Conservation (phyloP, 2,888 invertebrate genomes). For the Pogonocherus hispidulus region DNA sequence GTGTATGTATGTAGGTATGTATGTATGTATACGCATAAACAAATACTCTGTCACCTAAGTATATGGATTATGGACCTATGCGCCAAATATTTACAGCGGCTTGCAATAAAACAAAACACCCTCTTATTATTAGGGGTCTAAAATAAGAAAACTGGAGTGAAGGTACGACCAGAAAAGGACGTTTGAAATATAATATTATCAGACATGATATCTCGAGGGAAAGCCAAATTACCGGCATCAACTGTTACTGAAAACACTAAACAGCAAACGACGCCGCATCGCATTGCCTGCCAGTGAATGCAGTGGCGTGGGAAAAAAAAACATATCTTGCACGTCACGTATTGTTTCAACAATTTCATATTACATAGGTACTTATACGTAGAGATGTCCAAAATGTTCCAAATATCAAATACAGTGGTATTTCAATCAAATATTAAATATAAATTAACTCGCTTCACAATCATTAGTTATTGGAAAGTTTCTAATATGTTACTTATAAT, state of each 20-base stretch:
- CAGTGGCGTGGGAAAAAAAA: constrained; percentile 5
- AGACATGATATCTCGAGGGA: constrained; percentile 22
- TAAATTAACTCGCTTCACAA: too few species aligned
- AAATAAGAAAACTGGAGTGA: constrained; percentile 2
- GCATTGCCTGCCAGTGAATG: constrained; percentile 3
- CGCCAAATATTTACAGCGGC: too few species aligned
- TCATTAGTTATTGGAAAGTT: too few species aligned
- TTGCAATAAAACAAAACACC: constrained; percentile 2
- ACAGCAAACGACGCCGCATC: constrained; percentile 16
- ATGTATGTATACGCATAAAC: too few species aligned
- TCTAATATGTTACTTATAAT: too few species aligned
- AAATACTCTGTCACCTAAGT: too few species aligned
- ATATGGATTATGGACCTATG: too few species aligned
- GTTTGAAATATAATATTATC: constrained; percentile 14
- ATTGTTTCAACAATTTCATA: not conserved
- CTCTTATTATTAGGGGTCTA: constrained; percentile 3
- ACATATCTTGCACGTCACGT: not conserved
- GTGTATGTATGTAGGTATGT: too few species aligned
- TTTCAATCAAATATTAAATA: too few species aligned
- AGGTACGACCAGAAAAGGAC: not conserved
- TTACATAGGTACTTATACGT: too few species aligned
- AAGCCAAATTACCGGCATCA: constrained; percentile 23
- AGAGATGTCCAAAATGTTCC: too few species aligned
- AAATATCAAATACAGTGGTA: too few species aligned
- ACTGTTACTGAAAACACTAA: constrained; percentile 24